phyloP scores from a whole-genome alignment of 2,797 vertebrate genomes.

The Tapera naevia region DNA sequence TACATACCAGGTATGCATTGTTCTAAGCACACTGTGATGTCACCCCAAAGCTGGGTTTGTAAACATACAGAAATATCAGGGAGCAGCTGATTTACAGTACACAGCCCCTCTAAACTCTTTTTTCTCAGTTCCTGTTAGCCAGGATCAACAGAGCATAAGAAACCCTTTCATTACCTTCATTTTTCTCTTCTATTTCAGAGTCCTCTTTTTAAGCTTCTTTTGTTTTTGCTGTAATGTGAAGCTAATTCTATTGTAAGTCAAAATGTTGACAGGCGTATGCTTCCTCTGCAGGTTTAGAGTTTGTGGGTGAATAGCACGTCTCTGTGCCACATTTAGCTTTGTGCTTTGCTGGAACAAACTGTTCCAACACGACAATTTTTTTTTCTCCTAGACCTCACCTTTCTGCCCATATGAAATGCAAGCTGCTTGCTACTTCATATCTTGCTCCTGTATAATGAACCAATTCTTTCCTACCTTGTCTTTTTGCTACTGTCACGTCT shows the following conservation, averaged over 20 bases:
- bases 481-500: neutral
- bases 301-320: constrained; percentile 35
- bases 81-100: neutral
- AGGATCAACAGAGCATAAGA: neutral
- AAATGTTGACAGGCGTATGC: constrained; percentile 15
- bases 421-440: neutral
- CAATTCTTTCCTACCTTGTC: neutral
- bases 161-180: neutral
- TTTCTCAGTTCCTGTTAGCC: neutral
- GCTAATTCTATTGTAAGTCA: constrained; percentile 23
- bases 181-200: neutral
- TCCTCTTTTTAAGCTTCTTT: neutral
- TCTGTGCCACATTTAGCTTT: constrained; percentile 42
- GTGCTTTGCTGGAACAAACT: constrained; percentile 17
- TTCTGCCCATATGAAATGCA: constrained; percentile 30
- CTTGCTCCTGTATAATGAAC: neutral
- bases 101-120: neutral
- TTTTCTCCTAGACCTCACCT: constrained; percentile 27
- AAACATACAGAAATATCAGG: neutral
- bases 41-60: neutral
- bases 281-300: constrained; percentile 13
- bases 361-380: neutral
- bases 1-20: neutral
- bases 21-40: neutral
- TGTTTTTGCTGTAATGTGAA: neutral